Base-by-base conservation (phyloP, 2,113 vertebrate genomes). In the Elephantulus edwardii region DNA sequence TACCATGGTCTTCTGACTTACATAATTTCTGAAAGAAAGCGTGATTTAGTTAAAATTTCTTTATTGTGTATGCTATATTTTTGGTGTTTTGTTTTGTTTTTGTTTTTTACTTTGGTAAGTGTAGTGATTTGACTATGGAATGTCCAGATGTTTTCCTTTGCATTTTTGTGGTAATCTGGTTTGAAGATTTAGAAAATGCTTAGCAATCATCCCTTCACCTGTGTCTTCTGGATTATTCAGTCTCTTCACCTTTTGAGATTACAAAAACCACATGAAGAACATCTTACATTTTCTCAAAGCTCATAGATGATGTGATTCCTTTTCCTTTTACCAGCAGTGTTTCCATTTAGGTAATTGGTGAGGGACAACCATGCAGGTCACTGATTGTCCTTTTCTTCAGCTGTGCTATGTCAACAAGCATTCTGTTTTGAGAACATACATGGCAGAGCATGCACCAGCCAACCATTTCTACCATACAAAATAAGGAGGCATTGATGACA, bases 211-310 rank as follows among this genome's bases (percentile, higher is more conserved):
- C 35, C 42, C 38, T 19, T 60, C 24, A 38, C 4, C 3, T 71
- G 50, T 66, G 40, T 54, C 35, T 71, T 62, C 48, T 52, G 26
- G 1, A 1, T 33, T 62, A 3, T 62, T 72, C 13, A 28, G 1
- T 54, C n/a, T 56, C 28, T 52, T 40, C 35, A 83, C 22, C 30
- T 35, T 42, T 16, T 30, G 52, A 19, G 58, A 13, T 64, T 71
- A 17, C 30, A n/a, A 30, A 30, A 3, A 7, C 30, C 3, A 0
- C 44, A 50, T 8, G 14, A 14, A 0, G 30, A 4, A 14, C 0
- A 7, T 1, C 42, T 60, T 71, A 52, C 7, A 20, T 12, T 13
- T 8, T 7, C 13, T 9, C 11, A 2, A 2, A 7, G 40, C 17
- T 64, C 44, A 0, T 6, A 17, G 40, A 4, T 0, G 3, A 40